These are phyloP conservation scores for Thera obeliscata DNA, from an alignment of 2,888 invertebrate genomes.

Conservation along the genomic window DNA sequence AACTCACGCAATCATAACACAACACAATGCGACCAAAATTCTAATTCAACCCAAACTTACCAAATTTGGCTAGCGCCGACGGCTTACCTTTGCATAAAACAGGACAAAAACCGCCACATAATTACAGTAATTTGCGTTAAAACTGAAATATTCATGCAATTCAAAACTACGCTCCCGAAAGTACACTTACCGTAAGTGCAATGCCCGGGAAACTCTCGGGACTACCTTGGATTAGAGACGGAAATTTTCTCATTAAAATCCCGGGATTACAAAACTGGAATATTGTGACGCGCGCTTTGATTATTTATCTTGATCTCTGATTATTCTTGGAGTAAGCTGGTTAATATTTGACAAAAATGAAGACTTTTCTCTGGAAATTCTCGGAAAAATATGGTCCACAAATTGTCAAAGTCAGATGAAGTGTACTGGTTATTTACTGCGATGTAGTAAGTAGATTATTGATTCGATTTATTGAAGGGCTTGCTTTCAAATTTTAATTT, in stretches of 20 bases:
- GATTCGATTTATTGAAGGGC: no score
- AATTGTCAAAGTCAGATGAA: no score
- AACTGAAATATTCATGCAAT: constrained; percentile 30
- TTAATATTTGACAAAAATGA: no score
- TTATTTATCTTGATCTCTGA: no score
- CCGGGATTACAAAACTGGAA: constrained; percentile 3
- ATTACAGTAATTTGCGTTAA: constrained; percentile 31
- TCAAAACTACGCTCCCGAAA: constrained; percentile 29
- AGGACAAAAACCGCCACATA: constrained; percentile 27
- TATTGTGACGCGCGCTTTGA: no score
- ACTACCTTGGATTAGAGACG: constrained; percentile 28
- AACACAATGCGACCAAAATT: constrained; percentile 9
- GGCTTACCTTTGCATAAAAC: constrained; percentile 24
- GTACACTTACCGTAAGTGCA: constrained; percentile 35
- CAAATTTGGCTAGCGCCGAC: constrained; percentile 17
- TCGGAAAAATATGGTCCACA: no score
- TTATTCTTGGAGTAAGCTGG: no score
- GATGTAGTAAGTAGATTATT: no score
- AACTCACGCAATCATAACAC: background rate
- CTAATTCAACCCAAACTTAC: constrained; percentile 11
- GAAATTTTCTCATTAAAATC: background rate
- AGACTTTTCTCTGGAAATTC: no score
- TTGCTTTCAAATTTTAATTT: no score
- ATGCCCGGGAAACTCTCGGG: constrained; percentile 25
- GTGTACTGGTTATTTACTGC: no score